Evolutionary conservation across 2,888 invertebrate species (phyloP), one percentile per base, ranked within the genome.

Genomic region (Cheilosia variabilis): DNA sequence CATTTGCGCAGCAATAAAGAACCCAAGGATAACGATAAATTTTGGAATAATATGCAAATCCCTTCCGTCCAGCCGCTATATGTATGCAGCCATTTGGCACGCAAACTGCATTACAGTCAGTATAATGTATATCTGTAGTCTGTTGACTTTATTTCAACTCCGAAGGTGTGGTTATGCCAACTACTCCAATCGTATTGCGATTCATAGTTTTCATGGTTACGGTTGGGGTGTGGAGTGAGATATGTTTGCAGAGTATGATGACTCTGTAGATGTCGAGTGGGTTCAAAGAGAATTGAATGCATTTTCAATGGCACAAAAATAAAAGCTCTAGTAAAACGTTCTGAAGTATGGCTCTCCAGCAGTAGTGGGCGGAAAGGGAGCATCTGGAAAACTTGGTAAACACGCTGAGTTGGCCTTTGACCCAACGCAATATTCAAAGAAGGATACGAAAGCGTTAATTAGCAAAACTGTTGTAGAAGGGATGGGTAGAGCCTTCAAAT

Each of bases 1-100:
- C 62, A 62, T 75, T 75, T 63, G 75, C 57, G 69, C 75, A 81
- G 81, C 75, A 75, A 81, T 73, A 78, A 83, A 83, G 34, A 78
- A 31, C 58, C 52, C 57, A 78, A 66, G 45, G 47, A 68, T 78
- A 52, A 69, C 43, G 31, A 73, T 83, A 78, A 83, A 83, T 83
- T 83, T 50, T 68, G 63, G 68, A 78, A 68, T 55, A 47, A 55
- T 55, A 78, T 83, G 66, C 78, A 83, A 83, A 83, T 83, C 78
- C 77, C 47, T 72, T 72, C 27, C 57, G 72, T 77, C 77, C 68
- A 63, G 60, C 68, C 27, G 65, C 4, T 37, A 1, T 37, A 13
- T 37, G 0, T 13, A 13, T 37, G 72, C 53, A 72, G 66, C 60
- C 77, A 60, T 66, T 83, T 83, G 77, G 82, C 82, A 83, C 82